phyloP scores from a whole-genome alignment of 2,888 invertebrate genomes.

The Tetragonisca angustula region DNA sequence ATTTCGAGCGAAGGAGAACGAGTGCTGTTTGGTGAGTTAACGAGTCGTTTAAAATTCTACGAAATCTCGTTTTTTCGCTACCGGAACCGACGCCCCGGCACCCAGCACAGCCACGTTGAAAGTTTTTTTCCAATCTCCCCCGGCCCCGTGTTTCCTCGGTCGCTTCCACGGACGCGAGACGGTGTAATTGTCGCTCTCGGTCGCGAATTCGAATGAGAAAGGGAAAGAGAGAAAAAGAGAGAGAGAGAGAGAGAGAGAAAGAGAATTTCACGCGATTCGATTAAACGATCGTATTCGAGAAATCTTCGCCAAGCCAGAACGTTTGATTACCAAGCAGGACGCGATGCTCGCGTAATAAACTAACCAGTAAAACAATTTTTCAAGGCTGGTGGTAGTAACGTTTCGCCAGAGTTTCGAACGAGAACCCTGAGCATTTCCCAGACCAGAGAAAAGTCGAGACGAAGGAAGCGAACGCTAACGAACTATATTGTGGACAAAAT shows the following conservation, averaged over 20 bases:
- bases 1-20: constrained; percentile 16
- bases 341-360: background rate
- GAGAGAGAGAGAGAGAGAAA: background rate
- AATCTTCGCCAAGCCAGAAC: background rate
- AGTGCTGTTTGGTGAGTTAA: constrained; percentile 48
- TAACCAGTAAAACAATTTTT: background rate
- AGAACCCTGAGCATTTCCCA: background rate
- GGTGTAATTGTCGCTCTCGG: background rate
- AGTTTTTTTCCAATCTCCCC: background rate
- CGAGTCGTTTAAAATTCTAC: constrained; percentile 37
- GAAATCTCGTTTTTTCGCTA: constrained; percentile 16
- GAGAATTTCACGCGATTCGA: constrained; percentile 7
- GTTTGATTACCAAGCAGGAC: background rate
- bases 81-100: background rate
- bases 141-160: background rate
- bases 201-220: background rate
- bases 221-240: background rate
- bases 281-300: constrained; percentile 19
- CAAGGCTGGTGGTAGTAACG: background rate
- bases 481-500: constrained; percentile 58
- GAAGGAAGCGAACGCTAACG: constrained; percentile 53
- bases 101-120: constrained; percentile 1
- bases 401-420: background rate
- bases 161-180: background rate
- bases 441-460: constrained; percentile 12